Evolutionary conservation across 2,113 vertebrate species (phyloP), one percentile per base, ranked within the genome.

Genomic region (Sinocyclocheilus rhinocerous): DNA sequence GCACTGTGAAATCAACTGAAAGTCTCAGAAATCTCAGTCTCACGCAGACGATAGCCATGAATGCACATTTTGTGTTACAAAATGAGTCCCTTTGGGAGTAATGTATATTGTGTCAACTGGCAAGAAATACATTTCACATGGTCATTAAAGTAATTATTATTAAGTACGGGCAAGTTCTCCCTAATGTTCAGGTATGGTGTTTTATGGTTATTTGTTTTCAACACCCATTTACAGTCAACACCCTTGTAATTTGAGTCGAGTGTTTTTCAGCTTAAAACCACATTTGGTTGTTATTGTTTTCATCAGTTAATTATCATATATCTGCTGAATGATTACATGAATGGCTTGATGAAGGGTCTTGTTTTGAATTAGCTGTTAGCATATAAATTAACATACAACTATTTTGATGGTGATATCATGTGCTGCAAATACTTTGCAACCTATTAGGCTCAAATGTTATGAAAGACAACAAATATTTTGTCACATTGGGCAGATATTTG

Each of bases 1-100:
- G 42, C 59, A 22, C 80, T 81, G 61, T 67, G 24, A 81, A 81
- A 67, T 67, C 80, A 81, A 67, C 80, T 69, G 6, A 50, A 81
- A 50, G 42, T 48, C 39, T 67, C 61, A 3, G 24, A 50, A 69
- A 81, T 80, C 57, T n/a, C 55, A 39, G 36, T 42, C 78, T 81
- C 22, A 24, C 0, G 13, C 22, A 80, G 12, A 50, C 29, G n/a
- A 81, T 65, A 12, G 61, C 59, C 39, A 69, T 50, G 63, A 81
- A 67, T 81, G 24, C 59, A 42, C 77, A 45, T 73, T 73, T 61
- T 79, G 55, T 78, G 29, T 39, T 42, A 15, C 20, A 59, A 80
- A 80, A 80, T 16, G 1, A 9, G 42, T 42, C 22, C 20, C 77
- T 18, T n/a, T 63, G 77, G 20, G 33, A 42, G 77, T 63, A 63